phyloP scores from a whole-genome alignment of 2,797 vertebrate genomes.

The Macroramphosus scolopax region DNA sequence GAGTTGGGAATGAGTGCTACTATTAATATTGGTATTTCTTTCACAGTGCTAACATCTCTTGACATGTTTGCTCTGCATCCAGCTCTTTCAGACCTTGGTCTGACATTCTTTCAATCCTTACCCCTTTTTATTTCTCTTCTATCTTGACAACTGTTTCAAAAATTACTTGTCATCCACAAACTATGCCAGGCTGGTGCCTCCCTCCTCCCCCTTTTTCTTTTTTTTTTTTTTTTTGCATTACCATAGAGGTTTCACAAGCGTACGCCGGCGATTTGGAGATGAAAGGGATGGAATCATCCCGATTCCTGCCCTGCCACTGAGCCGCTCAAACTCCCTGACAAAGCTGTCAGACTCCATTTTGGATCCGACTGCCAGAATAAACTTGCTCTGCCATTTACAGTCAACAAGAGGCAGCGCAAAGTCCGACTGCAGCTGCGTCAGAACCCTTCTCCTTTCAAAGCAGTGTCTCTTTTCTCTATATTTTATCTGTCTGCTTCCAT shows the following conservation, averaged over 20 bases:
- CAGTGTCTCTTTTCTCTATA: slow-evolving; percentile 46
- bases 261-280: slow-evolving; percentile 76
- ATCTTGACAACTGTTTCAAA: slow-evolving; percentile 56
- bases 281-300: slow-evolving; percentile 78
- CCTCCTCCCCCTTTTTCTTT: not conserved
- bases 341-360: slow-evolving; percentile 84
- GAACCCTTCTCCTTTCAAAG: slow-evolving; percentile 54
- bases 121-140: slow-evolving; percentile 47
- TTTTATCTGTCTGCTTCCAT: slow-evolving; percentile 28
- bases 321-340: slow-evolving; percentile 83
- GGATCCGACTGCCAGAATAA: slow-evolving; percentile 72
- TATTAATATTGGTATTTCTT: slow-evolving; percentile 44
- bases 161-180: slow-evolving; percentile 70
- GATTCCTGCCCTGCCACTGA: slow-evolving; percentile 79
- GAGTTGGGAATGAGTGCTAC: slow-evolving; percentile 36
- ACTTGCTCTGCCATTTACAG: slow-evolving; percentile 80
- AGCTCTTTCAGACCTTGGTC: slow-evolving; percentile 52
- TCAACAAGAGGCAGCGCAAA: slow-evolving; percentile 63
- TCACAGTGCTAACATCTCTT: slow-evolving; percentile 48
- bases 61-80: slow-evolving; percentile 56
- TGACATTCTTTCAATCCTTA: too few species aligned
- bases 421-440: slow-evolving; percentile 67
- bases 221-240: slow-evolving; percentile 48
- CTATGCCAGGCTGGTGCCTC: slow-evolving; percentile 41
- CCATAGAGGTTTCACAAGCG: slow-evolving; percentile 65